Base-by-base conservation (phyloP, 1,140 invertebrate genomes). In the Zaprionus lachaisei region DNA sequence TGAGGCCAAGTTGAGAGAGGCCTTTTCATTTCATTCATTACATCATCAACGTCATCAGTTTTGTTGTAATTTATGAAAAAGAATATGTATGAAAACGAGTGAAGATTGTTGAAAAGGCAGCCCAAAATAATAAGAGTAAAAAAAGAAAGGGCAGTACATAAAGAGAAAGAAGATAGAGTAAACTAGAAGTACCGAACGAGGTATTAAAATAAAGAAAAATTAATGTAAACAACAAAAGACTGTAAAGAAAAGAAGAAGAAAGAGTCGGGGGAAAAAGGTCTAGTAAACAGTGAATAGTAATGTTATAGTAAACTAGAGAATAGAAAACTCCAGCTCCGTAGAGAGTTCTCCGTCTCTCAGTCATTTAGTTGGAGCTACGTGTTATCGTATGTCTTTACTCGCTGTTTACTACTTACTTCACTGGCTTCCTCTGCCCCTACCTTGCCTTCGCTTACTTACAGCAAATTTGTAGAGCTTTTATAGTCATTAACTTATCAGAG, bases 41-140 rank as follows among this genome's bases (percentile, higher is more conserved):
- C 81, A 85, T 84, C 81, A 84, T 84, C 71, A 54, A n/a, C 65
- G 34, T 67, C 71, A 57, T 71, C 41, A 38, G 20, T 37, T 72
- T 41, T 20, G 20, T 54, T 26, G 34, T 69, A 67, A 67, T 56
- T 66, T 66, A 64, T 64, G 22, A 49, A 49, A 20, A 4, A 12
- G 47, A 51, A 51, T 24, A 51, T 44, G 11, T 12, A n/a, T 24
- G 20, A 70, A 54, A 41, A 26, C 1, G 17, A 20, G 54, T 28
- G 15, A 15, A 49, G 17, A 64, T 28, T 31, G 28, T 3, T 22
- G n/a, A 12, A 54, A 17, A 34, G 47, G 20, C 17, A 37, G 17
- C 37, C 37, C 1, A 38, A 54, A 28, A 15, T 15, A 17, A 49
- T 31, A 11, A 54, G n/a, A 22, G 5, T 37, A 6, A 5, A n/a